Conservation (phyloP, 92 coral and sea anemone genomes). For the Porites rus region DNA sequence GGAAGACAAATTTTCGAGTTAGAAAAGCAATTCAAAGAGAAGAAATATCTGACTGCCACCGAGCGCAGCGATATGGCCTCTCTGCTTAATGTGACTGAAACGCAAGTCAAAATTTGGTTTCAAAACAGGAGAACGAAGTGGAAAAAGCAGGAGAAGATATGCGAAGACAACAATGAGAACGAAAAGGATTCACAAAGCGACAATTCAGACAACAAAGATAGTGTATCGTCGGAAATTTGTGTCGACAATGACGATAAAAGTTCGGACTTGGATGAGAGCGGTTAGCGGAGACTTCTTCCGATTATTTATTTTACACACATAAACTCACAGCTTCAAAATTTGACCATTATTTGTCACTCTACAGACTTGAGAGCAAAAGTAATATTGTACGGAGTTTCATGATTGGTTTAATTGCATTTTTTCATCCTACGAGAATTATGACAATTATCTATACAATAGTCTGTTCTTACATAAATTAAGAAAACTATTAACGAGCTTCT, state of each 20-base stretch:
- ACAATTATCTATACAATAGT: constrained; percentile 46
- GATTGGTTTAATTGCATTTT: constrained; percentile 58
- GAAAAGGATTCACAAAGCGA: constrained; percentile 61
- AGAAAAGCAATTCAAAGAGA: constrained; percentile 97
- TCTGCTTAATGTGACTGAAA: constrained; percentile 95
- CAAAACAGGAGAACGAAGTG: constrained; percentile 98
- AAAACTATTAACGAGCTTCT: constrained; percentile 13
- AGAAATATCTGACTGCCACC: constrained; percentile 95
- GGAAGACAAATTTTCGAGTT: constrained; percentile 99
- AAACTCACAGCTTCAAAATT: constrained; percentile 44
- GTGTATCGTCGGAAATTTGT: constrained; percentile 27
- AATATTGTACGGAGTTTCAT: constrained; percentile 50
- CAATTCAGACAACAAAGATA: constrained; percentile 63
- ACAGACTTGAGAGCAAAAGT: constrained; percentile 39
- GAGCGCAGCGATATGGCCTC: constrained; percentile 96
- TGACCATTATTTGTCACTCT: constrained; percentile 26
- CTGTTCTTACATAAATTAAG: constrained; percentile 21
- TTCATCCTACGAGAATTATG: constrained; percentile 34
- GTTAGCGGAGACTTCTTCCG: background rate
- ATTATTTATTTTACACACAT: constrained; percentile 45
- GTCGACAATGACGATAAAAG: constrained; percentile 55
- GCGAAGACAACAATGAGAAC: constrained; percentile 62
- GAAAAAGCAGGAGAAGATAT: constrained; percentile 91
- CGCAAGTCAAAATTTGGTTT: constrained; percentile 99
- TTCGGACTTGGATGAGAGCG: constrained; percentile 38